A percentile compares a stretch with the other conserved stretches of the same genome.
Evolutionary conservation across 2,888 invertebrate species (phyloP).

Genomic region (Chymomyza fuscimana): DNA sequence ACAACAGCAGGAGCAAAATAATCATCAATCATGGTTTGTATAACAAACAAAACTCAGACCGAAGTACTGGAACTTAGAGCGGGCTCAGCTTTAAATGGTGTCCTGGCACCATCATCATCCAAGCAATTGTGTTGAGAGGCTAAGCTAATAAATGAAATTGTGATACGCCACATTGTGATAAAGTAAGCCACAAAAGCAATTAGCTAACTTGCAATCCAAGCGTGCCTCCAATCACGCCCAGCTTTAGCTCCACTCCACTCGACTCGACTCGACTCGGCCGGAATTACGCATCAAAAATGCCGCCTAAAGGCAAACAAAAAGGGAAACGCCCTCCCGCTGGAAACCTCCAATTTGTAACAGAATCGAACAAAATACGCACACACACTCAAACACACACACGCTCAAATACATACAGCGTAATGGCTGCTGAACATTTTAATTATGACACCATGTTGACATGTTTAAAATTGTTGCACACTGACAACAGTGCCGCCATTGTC

Average conservation of each 20-base stretch:
- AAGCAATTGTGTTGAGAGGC: neutral
- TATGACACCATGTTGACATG: slow-evolving; percentile 73
- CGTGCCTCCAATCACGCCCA: neutral
- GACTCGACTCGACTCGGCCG: neutral
- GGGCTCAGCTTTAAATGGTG: neutral
- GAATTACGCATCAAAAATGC: slow-evolving; percentile 50
- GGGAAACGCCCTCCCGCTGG: slow-evolving; percentile 45
- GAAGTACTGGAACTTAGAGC: neutral
- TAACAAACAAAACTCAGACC: neutral
- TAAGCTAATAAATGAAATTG: neutral
- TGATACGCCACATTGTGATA: neutral
- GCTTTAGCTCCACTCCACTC: neutral
- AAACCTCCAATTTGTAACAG: slow-evolving; percentile 51
- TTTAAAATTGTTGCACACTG: slow-evolving; percentile 64
- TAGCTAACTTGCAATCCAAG: slow-evolving; percentile 45
- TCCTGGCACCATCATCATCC: neutral
- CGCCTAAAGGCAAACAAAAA: slow-evolving; percentile 49
- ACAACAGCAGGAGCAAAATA: neutral
- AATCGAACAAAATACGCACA: slow-evolving; percentile 42
- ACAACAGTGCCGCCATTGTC: slow-evolving; percentile 29
- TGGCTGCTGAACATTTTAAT: slow-evolving; percentile 66
- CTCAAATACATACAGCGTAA: neutral
- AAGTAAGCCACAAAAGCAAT: slow-evolving; percentile 51
- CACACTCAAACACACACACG: slow-evolving; percentile 19
- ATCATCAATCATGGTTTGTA: neutral